A percentile compares a stretch with the other conserved stretches of the same genome.
These are phyloP conservation scores for Onychostoma macrolepis DNA, from an alignment of 2,113 vertebrate genomes.

Conservation along the genomic window DNA sequence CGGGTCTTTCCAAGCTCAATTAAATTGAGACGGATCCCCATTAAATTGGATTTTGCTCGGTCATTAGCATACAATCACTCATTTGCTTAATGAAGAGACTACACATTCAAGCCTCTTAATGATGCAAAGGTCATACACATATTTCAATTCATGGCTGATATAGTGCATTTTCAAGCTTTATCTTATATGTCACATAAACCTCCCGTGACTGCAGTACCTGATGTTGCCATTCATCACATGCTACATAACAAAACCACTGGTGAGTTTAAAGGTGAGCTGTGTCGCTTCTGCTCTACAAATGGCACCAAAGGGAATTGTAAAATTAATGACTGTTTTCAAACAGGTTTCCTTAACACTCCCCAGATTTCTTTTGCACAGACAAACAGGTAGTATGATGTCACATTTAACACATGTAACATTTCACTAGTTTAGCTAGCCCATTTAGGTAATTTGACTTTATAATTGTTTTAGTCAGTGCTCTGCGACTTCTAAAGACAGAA, in stretches of 20 bases:
- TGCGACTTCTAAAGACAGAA: no score
- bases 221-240: not conserved
- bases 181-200: not conserved
- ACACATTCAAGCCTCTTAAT: constrained; percentile 15
- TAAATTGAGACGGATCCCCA: constrained; percentile 26
- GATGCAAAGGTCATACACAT: constrained; percentile 22
- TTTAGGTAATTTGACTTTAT: not conserved
- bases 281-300: constrained; percentile 12
- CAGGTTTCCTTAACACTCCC: not conserved
- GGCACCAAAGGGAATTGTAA: not conserved
- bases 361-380: not conserved
- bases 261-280: constrained; percentile 25
- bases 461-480: no score
- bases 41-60: constrained; percentile 33
- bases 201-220: not conserved
- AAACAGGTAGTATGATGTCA: not conserved
- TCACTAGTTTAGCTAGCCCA: not conserved
- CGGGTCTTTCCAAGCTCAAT: constrained; percentile 14
- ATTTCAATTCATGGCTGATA: constrained; percentile 9
- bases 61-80: constrained; percentile 32
- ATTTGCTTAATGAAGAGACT: constrained; percentile 35
- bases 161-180: not conserved
- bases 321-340: constrained; percentile 15
- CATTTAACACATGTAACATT: not conserved
- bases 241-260: not conserved